Percentiles rank a stretch among this genome's conserved stretches.
Evolutionary conservation across 2,113 vertebrate species (phyloP).

Genomic region (Monopterus albus): DNA sequence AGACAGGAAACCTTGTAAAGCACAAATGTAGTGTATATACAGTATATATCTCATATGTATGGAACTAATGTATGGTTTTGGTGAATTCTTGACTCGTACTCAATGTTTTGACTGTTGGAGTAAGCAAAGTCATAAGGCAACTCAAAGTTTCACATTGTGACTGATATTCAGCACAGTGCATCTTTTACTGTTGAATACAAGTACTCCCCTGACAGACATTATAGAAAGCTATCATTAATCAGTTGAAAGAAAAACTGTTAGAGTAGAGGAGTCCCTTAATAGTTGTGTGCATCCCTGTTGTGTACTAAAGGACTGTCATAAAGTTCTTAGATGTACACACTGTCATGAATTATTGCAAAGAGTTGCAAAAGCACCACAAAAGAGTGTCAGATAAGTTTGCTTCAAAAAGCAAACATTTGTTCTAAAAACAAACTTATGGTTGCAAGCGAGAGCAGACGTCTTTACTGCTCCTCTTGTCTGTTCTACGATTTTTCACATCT

Average conservation of each 20-base stretch:
- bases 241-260: conserved; percentile 16
- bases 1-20: background rate
- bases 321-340: conserved; percentile 5
- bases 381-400: conserved; percentile 5
- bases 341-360: conserved; percentile 7
- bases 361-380: background rate
- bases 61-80: too few species aligned
- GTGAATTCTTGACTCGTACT: background rate
- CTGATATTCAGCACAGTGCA: conserved; percentile 7
- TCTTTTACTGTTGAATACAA: conserved; percentile 30
- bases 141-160: conserved; percentile 36
- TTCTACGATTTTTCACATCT: too few species aligned
- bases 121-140: conserved; percentile 15
- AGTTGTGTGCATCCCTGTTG: conserved; percentile 23
- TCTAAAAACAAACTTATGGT: background rate
- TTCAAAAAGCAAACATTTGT: background rate
- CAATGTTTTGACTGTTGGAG: too few species aligned
- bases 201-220: conserved; percentile 57
- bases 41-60: too few species aligned
- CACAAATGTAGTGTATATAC: too few species aligned
- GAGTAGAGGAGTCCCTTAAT: conserved; percentile 31
- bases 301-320: conserved; percentile 21
- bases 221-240: conserved; percentile 59
- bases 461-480: too few species aligned
- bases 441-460: too few species aligned